Evolutionary conservation across 2,888 invertebrate genomes (phyloP), one percentile per base, ranked within the genome.

Genomic region (Mechanitis mazaeus): DNA sequence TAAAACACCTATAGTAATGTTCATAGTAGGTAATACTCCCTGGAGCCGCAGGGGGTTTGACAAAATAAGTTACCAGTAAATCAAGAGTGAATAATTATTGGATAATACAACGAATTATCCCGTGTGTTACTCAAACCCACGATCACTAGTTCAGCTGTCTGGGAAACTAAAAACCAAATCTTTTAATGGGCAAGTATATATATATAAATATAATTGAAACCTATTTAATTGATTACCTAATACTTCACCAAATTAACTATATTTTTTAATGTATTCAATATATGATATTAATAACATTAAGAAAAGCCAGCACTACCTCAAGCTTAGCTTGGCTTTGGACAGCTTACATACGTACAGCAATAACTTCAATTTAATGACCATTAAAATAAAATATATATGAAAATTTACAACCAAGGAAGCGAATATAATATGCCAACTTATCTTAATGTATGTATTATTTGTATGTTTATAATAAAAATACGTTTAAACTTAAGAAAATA

Each of bases 311-410:
- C 33, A 33, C 12, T 72, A 75, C 71, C 76, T 74, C 74, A 73
- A 20, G 20, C 20, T 20, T 20, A 20, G 20, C 20, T 20, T 20
- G 72, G 71, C 72, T 71, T 71, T 74, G 78, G 78, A 78, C 73
- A 75, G 20, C 72, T 62, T 63, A 71, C 64, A 63, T 58, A 61
- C 71, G 68, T 65, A 63, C 53, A 65, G 74, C 70, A 68, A 79
- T 81, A 82, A 81, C 83, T 82, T 78, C 75, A 70, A 63, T 76
- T 80, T 82, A 80, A 81, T 77, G 79, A 78, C 71, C 72, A 77
- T 73, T 78, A 75, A 76, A 75, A 64, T 77, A 73, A 75, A 76
- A 20, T 20, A 20, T 20, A 79, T 78, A 75, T 75, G 75, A 75
- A 77, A 77, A 77, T 76, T 72, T 75, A 72, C 73, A 71, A 71